These are phyloP conservation scores for Neoseiulus cucumeris DNA, from an alignment of 1,140 invertebrate genomes.

Conservation along the genomic window DNA sequence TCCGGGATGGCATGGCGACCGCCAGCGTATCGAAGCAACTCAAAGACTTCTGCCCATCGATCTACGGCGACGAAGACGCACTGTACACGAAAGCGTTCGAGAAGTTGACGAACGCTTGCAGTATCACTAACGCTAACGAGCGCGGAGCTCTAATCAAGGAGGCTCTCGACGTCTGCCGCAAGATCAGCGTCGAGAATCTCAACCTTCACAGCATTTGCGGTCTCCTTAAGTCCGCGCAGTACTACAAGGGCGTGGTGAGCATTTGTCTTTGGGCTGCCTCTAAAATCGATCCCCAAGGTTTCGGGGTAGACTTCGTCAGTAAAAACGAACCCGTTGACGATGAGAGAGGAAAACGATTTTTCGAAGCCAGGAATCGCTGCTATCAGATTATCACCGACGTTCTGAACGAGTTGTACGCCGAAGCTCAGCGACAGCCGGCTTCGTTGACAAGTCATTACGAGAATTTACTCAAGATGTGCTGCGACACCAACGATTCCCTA, in stretches of 20 bases:
- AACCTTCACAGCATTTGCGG: conserved; percentile 54
- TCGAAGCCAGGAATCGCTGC: not conserved
- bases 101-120: conserved; percentile 54
- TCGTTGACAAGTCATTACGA: not conserved
- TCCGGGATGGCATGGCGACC: conserved; percentile 81
- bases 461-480: not conserved
- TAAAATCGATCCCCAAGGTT: conserved; percentile 65
- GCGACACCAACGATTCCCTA: not conserved
- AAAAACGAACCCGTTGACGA: conserved; percentile 59
- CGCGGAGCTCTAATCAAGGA: conserved; percentile 49
- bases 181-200: conserved; percentile 49
- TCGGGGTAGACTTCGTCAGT: conserved; percentile 69
- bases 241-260: conserved; percentile 66
- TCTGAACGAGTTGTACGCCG: not conserved
- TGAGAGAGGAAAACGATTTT: conserved; percentile 23
- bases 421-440: not conserved
- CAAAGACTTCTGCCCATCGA: conserved; percentile 71
- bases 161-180: conserved; percentile 61
- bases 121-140: conserved; percentile 38
- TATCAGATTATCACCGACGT: not conserved
- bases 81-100: conserved; percentile 82
- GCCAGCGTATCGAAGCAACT: conserved; percentile 68
- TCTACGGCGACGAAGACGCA: conserved; percentile 87
- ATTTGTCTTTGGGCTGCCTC: conserved; percentile 58
- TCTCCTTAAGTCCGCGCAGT: conserved; percentile 35